Evolutionary conservation across 2,888 invertebrate species (phyloP), one percentile per base, ranked within the genome.

Genomic region (Camptogramma bilineatum): DNA sequence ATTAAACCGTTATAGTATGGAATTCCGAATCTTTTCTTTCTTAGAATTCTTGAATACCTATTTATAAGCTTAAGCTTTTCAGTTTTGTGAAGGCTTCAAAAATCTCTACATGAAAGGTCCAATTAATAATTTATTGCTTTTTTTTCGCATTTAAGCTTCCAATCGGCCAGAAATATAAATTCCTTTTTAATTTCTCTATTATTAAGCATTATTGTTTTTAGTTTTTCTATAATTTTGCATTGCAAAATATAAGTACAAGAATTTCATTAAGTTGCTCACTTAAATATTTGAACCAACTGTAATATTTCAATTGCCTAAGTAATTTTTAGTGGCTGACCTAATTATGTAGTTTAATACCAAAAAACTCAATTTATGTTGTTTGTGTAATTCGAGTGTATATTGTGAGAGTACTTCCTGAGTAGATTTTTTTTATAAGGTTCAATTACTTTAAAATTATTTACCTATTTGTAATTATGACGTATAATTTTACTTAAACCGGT

Each of bases 21-120:
- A 53, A 48, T 54, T 19, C 60, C 24, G 17, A 54, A 46, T 42
- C 42, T 53, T 28, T 28, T 28, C n/a, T 52, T 58, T 46, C 46
- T 47, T 39, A 52, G 52, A 59, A 31, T n/a, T 31, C 18, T 48
- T 17, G 18, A 2, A 42, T n/a, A 5, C 21, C 4, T 21, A 4
- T 21, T 3, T 21, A 3, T 3, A 47, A 31, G 5, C 53, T 31
- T 34, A 18, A 17, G 13, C 10, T 46, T 46, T 18, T 46, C 1
- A 18, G 18, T 46, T 46, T 19, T 46, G 2, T 46, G 18, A 2
- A 46, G 4, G 39, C 3, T 39, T 39, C 4, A 39, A 13, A 39
- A 39, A 39, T 39, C 39, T 21, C 21, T 21, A 28, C 7, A 28
- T 5, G 7, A 5, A 7, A 28, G 5, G 28, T n/a, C n/a, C n/a